phyloP scores from a whole-genome alignment of 2,797 vertebrate genomes.

The Gobionotothen gibberifrons region DNA sequence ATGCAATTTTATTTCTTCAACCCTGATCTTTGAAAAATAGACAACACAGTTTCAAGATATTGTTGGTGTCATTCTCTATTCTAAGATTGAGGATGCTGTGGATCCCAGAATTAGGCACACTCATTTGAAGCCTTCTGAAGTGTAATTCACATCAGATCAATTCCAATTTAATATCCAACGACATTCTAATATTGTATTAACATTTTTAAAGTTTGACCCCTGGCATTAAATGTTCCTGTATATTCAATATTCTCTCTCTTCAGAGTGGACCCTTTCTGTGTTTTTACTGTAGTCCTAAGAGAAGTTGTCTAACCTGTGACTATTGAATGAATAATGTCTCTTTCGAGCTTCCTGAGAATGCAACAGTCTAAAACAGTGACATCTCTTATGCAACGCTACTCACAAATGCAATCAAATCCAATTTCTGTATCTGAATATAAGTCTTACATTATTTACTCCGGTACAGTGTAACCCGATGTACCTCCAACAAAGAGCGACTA shows the following conservation, averaged over 20 bases:
- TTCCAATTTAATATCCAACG: neutral
- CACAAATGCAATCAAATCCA: slow-evolving; percentile 1
- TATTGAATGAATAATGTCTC: neutral
- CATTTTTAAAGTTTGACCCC: neutral
- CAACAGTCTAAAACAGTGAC: neutral
- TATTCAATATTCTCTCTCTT: neutral
- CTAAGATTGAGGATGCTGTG: neutral
- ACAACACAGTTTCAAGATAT: neutral
- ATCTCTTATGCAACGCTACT: neutral
- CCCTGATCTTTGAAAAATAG: neutral
- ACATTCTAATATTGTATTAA: neutral
- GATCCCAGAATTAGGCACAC: neutral
- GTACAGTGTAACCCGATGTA: slow-evolving; percentile 7
- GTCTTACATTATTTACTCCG: slow-evolving; percentile 18
- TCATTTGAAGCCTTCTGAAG: neutral
- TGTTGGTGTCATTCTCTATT: neutral
- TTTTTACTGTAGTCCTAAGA: neutral
- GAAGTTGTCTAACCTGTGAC: neutral
- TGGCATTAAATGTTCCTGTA: neutral
- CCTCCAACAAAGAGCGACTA: neutral
- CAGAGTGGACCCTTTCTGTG: neutral
- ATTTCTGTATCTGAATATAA: neutral
- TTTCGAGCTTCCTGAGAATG: neutral
- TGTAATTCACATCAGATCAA: neutral
- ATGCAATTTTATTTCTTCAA: neutral